Conservation (phyloP, 2,888 invertebrate genomes). For the Cetonia aurata region DNA sequence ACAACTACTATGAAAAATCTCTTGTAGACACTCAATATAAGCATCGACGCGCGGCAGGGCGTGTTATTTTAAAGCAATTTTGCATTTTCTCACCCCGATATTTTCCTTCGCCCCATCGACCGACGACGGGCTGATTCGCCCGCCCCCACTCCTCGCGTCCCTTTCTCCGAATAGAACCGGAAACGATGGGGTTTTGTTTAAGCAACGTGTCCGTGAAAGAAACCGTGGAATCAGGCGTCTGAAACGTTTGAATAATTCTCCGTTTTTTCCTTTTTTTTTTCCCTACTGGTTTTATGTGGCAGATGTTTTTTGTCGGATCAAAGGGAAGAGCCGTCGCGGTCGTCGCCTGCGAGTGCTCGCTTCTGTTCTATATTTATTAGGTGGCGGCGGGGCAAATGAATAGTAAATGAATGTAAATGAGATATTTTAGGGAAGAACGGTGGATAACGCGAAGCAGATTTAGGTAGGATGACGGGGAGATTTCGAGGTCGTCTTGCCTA, state of each 20-base stretch:
- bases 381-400: constrained; percentile 34
- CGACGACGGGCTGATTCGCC: not conserved
- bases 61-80: too few relatives aligned
- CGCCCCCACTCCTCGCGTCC: not conserved
- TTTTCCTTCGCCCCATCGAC: too few relatives aligned
- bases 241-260: constrained; percentile 39
- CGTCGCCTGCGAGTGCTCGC: constrained; percentile 18
- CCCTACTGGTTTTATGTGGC: constrained; percentile 32
- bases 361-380: constrained; percentile 41
- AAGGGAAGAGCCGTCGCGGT: constrained; percentile 21
- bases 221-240: constrained; percentile 41
- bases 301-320: constrained; percentile 39
- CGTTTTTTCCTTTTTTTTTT: constrained; percentile 8
- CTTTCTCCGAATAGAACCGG: constrained; percentile 13
- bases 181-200: constrained; percentile 34
- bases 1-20: too few relatives aligned
- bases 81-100: too few relatives aligned
- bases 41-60: too few relatives aligned
- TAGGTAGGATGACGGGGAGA: not conserved
- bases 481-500: too few relatives aligned
- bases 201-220: constrained; percentile 44
- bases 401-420: constrained; percentile 41
- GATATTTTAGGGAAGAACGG: constrained; percentile 31
- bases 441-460: constrained; percentile 29
- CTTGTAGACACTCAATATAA: too few relatives aligned